These are phyloP conservation scores for Drosophila biarmipes DNA, from an alignment of 1,140 invertebrate genomes.

Conservation along the genomic window DNA sequence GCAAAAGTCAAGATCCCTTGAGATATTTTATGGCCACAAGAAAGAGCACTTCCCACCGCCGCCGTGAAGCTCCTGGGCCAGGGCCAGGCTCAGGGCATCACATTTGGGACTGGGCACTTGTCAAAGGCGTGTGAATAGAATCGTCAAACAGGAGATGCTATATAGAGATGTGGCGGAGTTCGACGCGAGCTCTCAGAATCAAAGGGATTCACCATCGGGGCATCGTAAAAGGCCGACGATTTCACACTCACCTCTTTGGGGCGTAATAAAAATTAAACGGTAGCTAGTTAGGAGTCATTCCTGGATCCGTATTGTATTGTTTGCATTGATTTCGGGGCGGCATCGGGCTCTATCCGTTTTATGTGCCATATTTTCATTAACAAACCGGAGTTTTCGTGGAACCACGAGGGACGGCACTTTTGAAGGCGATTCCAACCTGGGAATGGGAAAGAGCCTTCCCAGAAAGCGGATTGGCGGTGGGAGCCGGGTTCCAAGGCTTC, in stretches of 20 bases:
- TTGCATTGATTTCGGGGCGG: constrained; percentile 61
- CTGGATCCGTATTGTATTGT: constrained; percentile 48
- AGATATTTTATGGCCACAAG: constrained; percentile 68
- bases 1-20: constrained; percentile 59
- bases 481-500: constrained; percentile 23
- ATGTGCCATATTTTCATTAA: constrained; percentile 68
- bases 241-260: constrained; percentile 68
- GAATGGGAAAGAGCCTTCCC: constrained; percentile 21
- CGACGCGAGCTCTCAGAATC: constrained; percentile 38
- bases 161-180: constrained; percentile 5
- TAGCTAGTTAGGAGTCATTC: constrained; percentile 78
- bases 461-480: constrained; percentile 27
- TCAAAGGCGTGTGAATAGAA: constrained; percentile 78
- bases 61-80: constrained; percentile 30
- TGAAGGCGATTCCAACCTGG: constrained; percentile 42
- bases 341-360: constrained; percentile 44
- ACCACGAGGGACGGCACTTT: constrained; percentile 64
- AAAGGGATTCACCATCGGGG: constrained; percentile 51
- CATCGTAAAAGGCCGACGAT: constrained; percentile 71
- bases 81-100: constrained; percentile 1
- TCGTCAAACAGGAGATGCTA: constrained; percentile 66
- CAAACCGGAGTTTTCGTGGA: constrained; percentile 69
- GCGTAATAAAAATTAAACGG: constrained; percentile 82
- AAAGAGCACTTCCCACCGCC: constrained; percentile 30
- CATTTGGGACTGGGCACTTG: constrained; percentile 45